Evolutionary conservation across 1,140 invertebrate genomes (phyloP).

Genomic region (Agraylea sexmaculata): DNA sequence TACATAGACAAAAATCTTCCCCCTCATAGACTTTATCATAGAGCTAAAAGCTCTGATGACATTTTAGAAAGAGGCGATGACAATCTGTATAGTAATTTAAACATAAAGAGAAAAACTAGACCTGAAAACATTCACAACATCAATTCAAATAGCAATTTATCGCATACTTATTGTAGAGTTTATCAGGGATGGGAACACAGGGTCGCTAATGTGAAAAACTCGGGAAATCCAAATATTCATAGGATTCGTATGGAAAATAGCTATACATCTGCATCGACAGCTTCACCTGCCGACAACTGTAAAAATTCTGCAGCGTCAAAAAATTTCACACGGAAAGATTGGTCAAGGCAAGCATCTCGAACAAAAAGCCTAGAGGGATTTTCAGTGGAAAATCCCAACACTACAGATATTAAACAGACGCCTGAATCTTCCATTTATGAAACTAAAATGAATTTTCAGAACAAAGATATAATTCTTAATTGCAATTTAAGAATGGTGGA

Average conservation of each 20-base stretch:
- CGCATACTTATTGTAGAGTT: conserved; percentile 29
- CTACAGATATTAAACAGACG: too few relatives aligned
- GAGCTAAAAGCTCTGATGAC: conserved; percentile 39
- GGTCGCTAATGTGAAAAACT: conserved; percentile 26
- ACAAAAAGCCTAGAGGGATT: conserved; percentile 39
- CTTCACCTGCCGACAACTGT: neutral
- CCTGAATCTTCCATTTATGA: too few relatives aligned
- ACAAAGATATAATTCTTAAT: too few relatives aligned
- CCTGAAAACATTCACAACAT: conserved; percentile 3
- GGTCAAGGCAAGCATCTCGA: conserved; percentile 42
- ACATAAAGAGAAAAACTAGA: conserved; percentile 9
- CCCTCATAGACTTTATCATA: conserved; percentile 32
- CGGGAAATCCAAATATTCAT: conserved; percentile 26
- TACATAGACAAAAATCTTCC: conserved; percentile 27
- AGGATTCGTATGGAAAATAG: conserved; percentile 24
- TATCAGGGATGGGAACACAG: conserved; percentile 37
- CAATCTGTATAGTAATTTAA: conserved; percentile 6
- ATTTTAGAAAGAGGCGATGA: conserved; percentile 28
- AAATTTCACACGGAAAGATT: conserved; percentile 39
- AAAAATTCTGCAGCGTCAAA: conserved; percentile 11
- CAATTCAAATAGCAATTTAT: conserved; percentile 8
- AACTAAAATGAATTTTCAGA: too few relatives aligned
- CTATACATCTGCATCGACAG: conserved; percentile 28
- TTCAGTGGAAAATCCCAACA: conserved; percentile 22
- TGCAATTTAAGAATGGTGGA: conserved; percentile 32